Conservation (phyloP, 2,888 invertebrate genomes). For the Tinea pellionella region DNA sequence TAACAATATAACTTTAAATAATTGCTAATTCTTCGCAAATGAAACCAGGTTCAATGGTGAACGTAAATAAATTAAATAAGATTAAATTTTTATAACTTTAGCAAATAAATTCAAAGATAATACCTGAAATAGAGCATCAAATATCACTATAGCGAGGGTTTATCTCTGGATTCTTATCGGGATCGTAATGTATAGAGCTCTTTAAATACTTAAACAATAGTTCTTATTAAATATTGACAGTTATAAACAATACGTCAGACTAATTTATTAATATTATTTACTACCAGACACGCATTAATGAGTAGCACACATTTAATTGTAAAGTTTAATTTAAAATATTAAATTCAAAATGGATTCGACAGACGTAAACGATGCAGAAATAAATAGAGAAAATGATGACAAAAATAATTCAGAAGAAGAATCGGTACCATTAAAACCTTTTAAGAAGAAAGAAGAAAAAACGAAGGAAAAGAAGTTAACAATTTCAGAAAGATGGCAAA, state of each 20-base stretch:
- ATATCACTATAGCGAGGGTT: not conserved
- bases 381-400: not conserved
- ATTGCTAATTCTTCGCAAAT: constrained; percentile 5
- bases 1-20: not conserved
- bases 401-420: constrained; percentile 28
- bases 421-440: constrained; percentile 33
- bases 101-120: not conserved
- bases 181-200: constrained; percentile 8
- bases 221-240: not conserved
- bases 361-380: not conserved
- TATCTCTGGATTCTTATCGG: not conserved
- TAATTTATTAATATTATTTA: not conserved
- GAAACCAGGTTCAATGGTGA: constrained; percentile 1
- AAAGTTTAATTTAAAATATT: not conserved
- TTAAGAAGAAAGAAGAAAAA: constrained; percentile 20
- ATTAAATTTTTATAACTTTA: not conserved
- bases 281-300: not conserved
- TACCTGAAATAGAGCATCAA: not conserved
- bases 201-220: constrained; percentile 9
- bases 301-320: not conserved
- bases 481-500: constrained; percentile 37
- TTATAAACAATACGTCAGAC: not conserved
- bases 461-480: constrained; percentile 27
- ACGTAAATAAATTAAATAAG: not conserved
- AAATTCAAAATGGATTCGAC: not conserved